Evolutionary conservation across 2,113 vertebrate genomes (phyloP).

Genomic region (Otus sunia): DNA sequence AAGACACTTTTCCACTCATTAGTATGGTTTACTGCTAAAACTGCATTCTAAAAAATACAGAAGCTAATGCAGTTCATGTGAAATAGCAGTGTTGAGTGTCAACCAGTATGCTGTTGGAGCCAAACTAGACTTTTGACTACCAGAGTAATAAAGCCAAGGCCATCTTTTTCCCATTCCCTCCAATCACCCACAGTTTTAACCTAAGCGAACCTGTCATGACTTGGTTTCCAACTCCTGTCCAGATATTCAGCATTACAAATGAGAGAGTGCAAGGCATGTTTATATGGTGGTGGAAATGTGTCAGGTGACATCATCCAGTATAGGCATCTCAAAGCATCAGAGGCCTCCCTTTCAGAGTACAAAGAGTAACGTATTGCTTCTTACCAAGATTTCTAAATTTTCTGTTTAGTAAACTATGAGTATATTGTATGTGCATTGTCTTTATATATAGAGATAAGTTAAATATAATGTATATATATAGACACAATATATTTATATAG

Average conservation of each 20-base stretch:
- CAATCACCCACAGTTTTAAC: background rate
- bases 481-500: background rate
- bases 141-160: background rate
- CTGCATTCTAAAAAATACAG: background rate
- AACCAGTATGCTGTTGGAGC: background rate
- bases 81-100: background rate
- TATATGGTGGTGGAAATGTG: background rate
- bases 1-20: background rate
- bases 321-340: background rate
- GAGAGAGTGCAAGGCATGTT: background rate
- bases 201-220: background rate
- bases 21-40: background rate
- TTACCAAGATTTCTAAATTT: background rate
- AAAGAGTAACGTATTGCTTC: background rate
- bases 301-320: background rate
- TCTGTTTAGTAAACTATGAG: background rate
- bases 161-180: background rate
- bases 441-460: background rate
- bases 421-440: background rate
- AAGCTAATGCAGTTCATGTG: background rate
- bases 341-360: background rate
- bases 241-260: background rate
- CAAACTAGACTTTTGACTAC: background rate
- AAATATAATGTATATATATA: background rate
- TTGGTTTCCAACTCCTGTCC: background rate